Conservation (phyloP, 1,140 invertebrate genomes). For the Drosophila athabasca region DNA sequence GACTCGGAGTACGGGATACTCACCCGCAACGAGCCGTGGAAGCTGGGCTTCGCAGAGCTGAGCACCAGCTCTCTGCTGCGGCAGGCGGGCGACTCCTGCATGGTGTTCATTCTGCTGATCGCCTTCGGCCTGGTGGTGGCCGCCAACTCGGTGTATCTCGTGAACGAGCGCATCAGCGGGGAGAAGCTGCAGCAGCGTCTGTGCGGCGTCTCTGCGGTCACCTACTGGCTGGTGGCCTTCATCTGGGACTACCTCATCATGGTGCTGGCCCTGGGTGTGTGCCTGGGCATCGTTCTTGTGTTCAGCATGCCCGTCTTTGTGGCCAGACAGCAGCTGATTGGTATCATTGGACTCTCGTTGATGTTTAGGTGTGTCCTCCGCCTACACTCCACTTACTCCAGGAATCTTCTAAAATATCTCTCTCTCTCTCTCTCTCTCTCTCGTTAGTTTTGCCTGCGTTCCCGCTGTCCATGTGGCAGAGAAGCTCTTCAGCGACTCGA, state of each 20-base stretch:
- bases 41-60: slow-evolving; percentile 87
- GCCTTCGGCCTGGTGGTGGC: slow-evolving; percentile 87
- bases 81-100: slow-evolving; percentile 88
- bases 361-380: slow-evolving; percentile 84
- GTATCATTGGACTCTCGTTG: slow-evolving; percentile 85
- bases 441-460: slow-evolving; percentile 84
- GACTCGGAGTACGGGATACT: slow-evolving; percentile 83
- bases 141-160: slow-evolving; percentile 86
- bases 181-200: slow-evolving; percentile 87
- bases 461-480: slow-evolving; percentile 85
- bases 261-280: slow-evolving; percentile 85
- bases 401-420: too few species aligned
- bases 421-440: neutral
- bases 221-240: slow-evolving; percentile 86
- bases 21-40: slow-evolving; percentile 87
- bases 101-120: slow-evolving; percentile 86
- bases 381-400: too few species aligned
- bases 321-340: slow-evolving; percentile 86
- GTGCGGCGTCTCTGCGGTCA: slow-evolving; percentile 85
- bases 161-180: slow-evolving; percentile 85
- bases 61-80: slow-evolving; percentile 88
- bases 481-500: slow-evolving; percentile 87
- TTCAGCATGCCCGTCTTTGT: slow-evolving; percentile 88
- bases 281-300: slow-evolving; percentile 85
- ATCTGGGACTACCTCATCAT: slow-evolving; percentile 86